Evolutionary conservation across 2,113 vertebrate genomes (phyloP).

Genomic region (Atrichornis clamosus): DNA sequence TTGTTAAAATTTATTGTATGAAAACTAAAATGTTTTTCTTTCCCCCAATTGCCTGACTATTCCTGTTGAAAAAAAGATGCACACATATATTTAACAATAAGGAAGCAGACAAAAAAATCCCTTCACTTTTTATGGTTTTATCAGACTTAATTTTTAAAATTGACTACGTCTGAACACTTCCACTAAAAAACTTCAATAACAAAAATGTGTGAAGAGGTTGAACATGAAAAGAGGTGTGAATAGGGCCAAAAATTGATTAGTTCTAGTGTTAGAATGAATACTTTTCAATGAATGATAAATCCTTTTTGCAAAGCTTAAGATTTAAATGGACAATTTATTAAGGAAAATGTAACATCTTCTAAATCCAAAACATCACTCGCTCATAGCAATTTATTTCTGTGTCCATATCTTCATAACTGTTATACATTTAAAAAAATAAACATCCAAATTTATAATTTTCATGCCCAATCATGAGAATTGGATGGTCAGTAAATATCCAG

Average conservation of each 20-base stretch:
- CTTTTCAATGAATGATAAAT: not conserved
- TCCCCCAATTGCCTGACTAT: not conserved
- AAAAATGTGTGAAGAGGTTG: not conserved
- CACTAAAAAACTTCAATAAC: not conserved
- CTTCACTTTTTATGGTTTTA: not conserved
- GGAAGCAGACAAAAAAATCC: not conserved
- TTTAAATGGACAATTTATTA: not conserved
- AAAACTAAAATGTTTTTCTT: not conserved
- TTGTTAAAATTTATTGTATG: not conserved
- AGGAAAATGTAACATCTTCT: not conserved
- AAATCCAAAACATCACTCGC: not conserved
- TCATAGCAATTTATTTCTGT: not conserved
- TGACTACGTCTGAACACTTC: not conserved
- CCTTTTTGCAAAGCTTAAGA: not conserved
- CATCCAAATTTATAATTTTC: not conserved
- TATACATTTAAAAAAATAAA: not conserved
- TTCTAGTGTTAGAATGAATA: not conserved
- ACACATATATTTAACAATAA: not conserved
- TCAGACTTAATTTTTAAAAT: not conserved
- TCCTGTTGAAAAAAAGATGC: not conserved
- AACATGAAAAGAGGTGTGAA: not conserved
- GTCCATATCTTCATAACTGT: not conserved
- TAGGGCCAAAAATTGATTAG: not conserved
- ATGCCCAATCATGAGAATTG: not conserved
- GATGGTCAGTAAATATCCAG: not conserved